Percentiles rank a stretch among this genome's conserved stretches.
phyloP scores from a whole-genome alignment of 2,888 invertebrate genomes.

The Brenthis hecate region DNA sequence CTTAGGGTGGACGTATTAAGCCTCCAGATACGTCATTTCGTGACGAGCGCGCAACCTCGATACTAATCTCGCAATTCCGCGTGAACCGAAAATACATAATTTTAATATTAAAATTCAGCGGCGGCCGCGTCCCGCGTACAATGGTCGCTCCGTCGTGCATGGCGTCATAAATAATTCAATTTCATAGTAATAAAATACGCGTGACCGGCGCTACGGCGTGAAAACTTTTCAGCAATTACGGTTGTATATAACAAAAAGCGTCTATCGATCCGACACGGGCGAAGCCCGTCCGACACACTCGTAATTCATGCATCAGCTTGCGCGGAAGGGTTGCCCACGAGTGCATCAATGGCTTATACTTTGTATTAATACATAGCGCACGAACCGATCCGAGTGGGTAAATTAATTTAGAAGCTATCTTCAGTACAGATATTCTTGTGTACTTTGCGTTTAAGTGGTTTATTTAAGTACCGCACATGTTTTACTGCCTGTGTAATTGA shows the following conservation, averaged over 20 bases:
- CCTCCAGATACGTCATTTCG: constrained; percentile 78
- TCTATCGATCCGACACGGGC: constrained; percentile 64
- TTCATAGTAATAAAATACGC: constrained; percentile 82
- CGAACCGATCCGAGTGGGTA: constrained; percentile 66
- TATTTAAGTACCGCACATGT: constrained; percentile 40
- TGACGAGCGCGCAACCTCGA: constrained; percentile 61
- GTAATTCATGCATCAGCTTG: constrained; percentile 79
- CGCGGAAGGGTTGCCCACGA: constrained; percentile 71
- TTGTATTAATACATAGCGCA: constrained; percentile 72
- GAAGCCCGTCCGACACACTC: constrained; percentile 56
- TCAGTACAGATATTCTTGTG: constrained; percentile 39
- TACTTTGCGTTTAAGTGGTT: constrained; percentile 40
- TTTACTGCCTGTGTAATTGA: constrained; percentile 39
- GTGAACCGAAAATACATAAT: constrained; percentile 61
- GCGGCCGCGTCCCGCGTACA: constrained; percentile 64
- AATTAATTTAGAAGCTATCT: constrained; percentile 61
- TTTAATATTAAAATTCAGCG: constrained; percentile 79
- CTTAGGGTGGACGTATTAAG: constrained; percentile 79
- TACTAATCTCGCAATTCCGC: constrained; percentile 63
- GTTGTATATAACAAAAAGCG: constrained; percentile 80
- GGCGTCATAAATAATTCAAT: constrained; percentile 81
- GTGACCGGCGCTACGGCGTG: constrained; percentile 78
- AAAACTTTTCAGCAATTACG: constrained; percentile 82
- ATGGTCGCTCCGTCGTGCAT: constrained; percentile 66
- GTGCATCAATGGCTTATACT: constrained; percentile 73